Evolutionary conservation across 2,888 invertebrate genomes (phyloP), one percentile per base, ranked within the genome.

Genomic region (Neoitamus cyanurus): DNA sequence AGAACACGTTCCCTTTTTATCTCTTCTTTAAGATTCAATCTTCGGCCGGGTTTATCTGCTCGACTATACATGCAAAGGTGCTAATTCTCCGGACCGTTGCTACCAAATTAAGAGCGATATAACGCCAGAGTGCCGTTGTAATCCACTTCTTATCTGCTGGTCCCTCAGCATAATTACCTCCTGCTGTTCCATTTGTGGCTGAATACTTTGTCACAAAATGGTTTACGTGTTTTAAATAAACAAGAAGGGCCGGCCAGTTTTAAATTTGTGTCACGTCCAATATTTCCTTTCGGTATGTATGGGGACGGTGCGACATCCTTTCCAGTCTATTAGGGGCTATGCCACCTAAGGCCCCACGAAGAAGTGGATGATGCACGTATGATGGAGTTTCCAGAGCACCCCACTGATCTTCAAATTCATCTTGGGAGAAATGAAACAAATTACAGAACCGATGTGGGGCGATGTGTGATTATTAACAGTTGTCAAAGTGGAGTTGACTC

Each of bases 181-280:
- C 78, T 78, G 78, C 58, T 78, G 78, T 78, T 78, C 78, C 58
- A 78, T 78, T 78, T 78, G 78, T 48, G 78, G 78, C n/a, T 46
- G 77, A 77, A 77, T 77, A 77, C 77, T 77, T 48, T 78, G 78
- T 58, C 78, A 48, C 58, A 78, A 78, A 78, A 78, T 78, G 78
- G 78, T 78, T 78, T 78, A 78, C 78, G 78, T 78, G 78, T 78
- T 78, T 78, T 78, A 78, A 78, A 78, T 78, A 78, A 78, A 31
- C 58, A 78, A 78, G 48, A 78, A 30, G 78, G 78, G 9, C 78
- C 48, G 58, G 78, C 15, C 48, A 31, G 31, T 78, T 78, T 78
- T 78, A 78, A 78, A 78, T 78, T 78, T 78, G 46, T 30, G 78
- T 78, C 78, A 78, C 78, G 78, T 78, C 48, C 78, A 78, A 78